Evolutionary conservation across 2,797 vertebrate species (phyloP), one percentile per base, ranked within the genome.

Genomic region (Xenopus petersii): DNA sequence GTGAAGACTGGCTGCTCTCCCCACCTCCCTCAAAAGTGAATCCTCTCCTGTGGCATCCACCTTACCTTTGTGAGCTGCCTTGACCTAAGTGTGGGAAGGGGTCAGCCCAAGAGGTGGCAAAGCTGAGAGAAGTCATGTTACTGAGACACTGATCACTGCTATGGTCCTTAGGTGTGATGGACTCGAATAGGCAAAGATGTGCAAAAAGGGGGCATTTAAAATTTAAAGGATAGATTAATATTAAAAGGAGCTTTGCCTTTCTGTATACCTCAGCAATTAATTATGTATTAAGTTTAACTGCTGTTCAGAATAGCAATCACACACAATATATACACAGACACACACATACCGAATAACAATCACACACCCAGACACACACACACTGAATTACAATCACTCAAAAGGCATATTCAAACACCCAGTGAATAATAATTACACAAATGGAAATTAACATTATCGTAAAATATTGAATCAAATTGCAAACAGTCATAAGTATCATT

Each of bases 221-320:
- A 79, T 79, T 79, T 79, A 79, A 79, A 74, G 71, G 76, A 67
- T 61, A 79, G 72, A 79, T 79, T 79, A 79, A 79, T 79, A 79
- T 79, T 79, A 79, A 79, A 79, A 79, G 60, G 67, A 55, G 71
- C 60, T 79, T 79, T 74, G 76, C 71, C 71, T 74, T 79, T 79
- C 76, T 79, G 66, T 74, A 74, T 79, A 79, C 71, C 76, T 74
- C 62, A 66, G 76, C 71, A 79, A 74, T 79, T 79, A 79, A 79
- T 79, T 74, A 79, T 79, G 62, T 70, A 79, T 79, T 74, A 74
- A 51, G 33, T 79, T 79, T 74, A 79, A 79, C 59, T 65, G 66
- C 67, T 15, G 67, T 30, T 69, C 71, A 68, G 76, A 74, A 79
- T 79, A 79, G 76, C 76, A 79, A 79, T 79, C 62, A 58, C 72